phyloP scores from a whole-genome alignment of 2,113 vertebrate genomes.

The Ia io region DNA sequence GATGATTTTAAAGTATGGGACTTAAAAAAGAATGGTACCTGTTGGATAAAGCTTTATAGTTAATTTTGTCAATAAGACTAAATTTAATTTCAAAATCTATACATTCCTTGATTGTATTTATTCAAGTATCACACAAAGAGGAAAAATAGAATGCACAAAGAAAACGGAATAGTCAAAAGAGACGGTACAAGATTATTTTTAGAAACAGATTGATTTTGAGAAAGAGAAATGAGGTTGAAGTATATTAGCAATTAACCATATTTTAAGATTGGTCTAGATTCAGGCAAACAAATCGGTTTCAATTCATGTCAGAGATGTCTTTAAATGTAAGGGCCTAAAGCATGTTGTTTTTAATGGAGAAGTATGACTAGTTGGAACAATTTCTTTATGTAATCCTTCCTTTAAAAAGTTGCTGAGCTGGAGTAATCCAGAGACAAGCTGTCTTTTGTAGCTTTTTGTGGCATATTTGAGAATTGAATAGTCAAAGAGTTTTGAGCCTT shows the following conservation, averaged over 20 bases:
- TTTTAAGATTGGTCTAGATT: conserved; percentile 49
- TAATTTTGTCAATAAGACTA: conserved; percentile 1
- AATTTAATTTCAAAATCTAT: conserved; percentile 34
- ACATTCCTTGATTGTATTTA: conserved; percentile 21
- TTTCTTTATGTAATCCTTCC: conserved; percentile 61
- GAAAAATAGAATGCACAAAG: background rate
- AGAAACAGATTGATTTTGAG: conserved; percentile 20
- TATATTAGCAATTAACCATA: background rate
- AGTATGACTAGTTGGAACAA: conserved; percentile 36
- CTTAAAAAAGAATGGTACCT: background rate
- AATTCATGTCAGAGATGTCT: background rate
- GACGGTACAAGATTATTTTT: conserved; percentile 1
- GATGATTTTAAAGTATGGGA: background rate
- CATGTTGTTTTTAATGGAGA: conserved; percentile 27
- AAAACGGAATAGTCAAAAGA: background rate
- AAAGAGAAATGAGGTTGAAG: conserved; percentile 22
- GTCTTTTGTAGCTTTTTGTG: conserved; percentile 54
- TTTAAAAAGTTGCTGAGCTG: conserved; percentile 55
- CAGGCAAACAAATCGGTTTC: conserved; percentile 5
- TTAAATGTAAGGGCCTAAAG: background rate
- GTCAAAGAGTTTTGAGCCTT: conserved; percentile 24
- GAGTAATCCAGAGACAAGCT: conserved; percentile 50
- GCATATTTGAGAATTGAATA: conserved; percentile 23
- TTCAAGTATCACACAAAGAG: background rate
- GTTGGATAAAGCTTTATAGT: background rate